Conservation (phyloP, 2,113 vertebrate genomes). For the Clupea harengus region DNA sequence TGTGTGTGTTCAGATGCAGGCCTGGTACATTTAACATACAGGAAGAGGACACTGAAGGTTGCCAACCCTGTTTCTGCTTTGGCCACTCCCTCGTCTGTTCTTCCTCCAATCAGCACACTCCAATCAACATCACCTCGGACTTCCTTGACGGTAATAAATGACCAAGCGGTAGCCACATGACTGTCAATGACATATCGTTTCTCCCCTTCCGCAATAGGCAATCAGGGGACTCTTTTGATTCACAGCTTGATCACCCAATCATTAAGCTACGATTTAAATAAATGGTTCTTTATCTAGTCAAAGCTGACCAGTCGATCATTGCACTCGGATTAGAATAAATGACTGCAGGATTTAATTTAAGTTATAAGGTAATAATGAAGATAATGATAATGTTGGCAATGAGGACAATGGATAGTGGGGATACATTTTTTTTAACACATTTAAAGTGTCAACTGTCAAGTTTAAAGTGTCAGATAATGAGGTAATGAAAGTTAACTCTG, state of each 20-base stretch:
- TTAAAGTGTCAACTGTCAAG: too few relatives aligned
- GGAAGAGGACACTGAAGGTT: conserved; percentile 73
- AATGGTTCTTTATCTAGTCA: too few relatives aligned
- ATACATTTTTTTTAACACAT: too few relatives aligned
- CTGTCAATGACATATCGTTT: not conserved
- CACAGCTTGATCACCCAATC: not conserved
- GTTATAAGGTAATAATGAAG: too few relatives aligned
- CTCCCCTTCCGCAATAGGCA: not conserved
- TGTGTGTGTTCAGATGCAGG: conserved; percentile 75
- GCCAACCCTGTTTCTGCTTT: conserved; percentile 85
- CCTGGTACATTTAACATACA: conserved; percentile 85
- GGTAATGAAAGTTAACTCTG: too few relatives aligned
- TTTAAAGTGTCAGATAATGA: too few relatives aligned
- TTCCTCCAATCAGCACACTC: conserved; percentile 62
- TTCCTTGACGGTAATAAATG: conserved; percentile 77
- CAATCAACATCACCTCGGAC: conserved; percentile 69
- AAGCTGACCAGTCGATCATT: too few relatives aligned
- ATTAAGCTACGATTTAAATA: not conserved
- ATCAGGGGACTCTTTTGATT: not conserved
- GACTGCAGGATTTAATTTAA: too few relatives aligned
- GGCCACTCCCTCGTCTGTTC: conserved; percentile 85
- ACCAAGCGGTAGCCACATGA: not conserved
- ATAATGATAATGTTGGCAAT: too few relatives aligned
- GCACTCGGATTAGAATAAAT: too few relatives aligned
- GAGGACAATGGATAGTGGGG: too few relatives aligned